Evolutionary conservation across 2,888 invertebrate genomes (phyloP), one percentile per base, ranked within the genome.

Genomic region (Eledona agricola): DNA sequence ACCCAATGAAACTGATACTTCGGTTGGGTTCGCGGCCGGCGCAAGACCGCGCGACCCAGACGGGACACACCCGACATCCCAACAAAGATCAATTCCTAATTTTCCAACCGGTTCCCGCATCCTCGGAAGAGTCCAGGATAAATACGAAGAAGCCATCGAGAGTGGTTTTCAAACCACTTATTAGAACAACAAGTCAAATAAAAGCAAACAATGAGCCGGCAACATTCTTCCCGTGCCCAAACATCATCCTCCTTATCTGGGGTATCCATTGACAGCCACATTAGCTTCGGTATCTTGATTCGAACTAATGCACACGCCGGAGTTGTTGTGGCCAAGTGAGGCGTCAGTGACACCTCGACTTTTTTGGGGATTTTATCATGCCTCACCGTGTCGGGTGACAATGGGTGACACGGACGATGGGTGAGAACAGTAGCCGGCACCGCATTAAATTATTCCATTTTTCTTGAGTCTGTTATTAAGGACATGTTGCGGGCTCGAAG

Each of bases 1-100:
- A 68, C 70, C 74, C 73, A 74, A 74, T 74, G 76, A 74, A 75
- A 76, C 71, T 72, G 76, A 75, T 76, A 76, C 76, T 73, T 69
- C 66, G 57, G 71, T 72, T 72, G 72, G 71, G 64, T 60, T 69
- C 65, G 66, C 67, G 63, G 61, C 57, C 56, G 57, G 61, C 63
- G 66, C 64, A 63, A 56, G 47, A 55, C 47, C 49, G 42, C 35
- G 34, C 11, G 20, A 51, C 6, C 29, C n/a, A n/a, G n/a, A n/a
- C n/a, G 40, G 22, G 52, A 54, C 54, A 45, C 45, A 45, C 54
- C 50, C 54, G 54, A n/a, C n/a, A n/a, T n/a, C n/a, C n/a, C n/a
- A n/a, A n/a, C n/a, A n/a, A 15, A 17, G 38, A 51, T 51, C 43
- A 51, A 51, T 51, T 51, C 38, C 37, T 10, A 6, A 19, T 28